These are phyloP conservation scores for Heteronetta atricapilla DNA, from an alignment of 2,113 vertebrate genomes.

Conservation along the genomic window DNA sequence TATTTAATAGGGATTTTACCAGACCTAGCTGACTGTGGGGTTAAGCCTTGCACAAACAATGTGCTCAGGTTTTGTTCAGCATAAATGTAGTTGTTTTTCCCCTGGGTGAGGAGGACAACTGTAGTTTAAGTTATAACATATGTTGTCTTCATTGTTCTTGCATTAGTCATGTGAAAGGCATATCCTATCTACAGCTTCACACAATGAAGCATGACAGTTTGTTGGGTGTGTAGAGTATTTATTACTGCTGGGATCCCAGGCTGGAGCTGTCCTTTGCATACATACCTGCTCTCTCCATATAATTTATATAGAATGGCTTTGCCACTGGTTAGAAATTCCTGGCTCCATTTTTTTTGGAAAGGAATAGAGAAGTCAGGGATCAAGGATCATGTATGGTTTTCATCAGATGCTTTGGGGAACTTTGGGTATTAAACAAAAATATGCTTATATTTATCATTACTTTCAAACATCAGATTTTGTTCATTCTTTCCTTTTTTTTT, in stretches of 20 bases:
- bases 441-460: background rate
- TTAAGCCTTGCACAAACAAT: constrained; percentile 12
- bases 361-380: background rate
- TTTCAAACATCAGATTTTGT: background rate
- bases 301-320: constrained; percentile 6
- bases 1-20: background rate
- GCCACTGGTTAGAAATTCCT: constrained; percentile 4
- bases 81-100: background rate
- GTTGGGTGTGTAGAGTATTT: constrained; percentile 41
- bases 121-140: constrained; percentile 52
- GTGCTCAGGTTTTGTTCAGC: background rate
- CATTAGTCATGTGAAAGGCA: constrained; percentile 58
- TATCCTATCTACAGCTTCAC: constrained; percentile 26
- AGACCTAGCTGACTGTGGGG: background rate
- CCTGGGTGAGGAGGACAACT: constrained; percentile 6
- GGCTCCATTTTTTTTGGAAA: background rate
- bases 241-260: constrained; percentile 24
- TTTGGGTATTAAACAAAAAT: background rate
- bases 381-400: rapidly evolving
- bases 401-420: background rate
- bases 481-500: background rate
- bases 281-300: background rate
- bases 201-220: constrained; percentile 39
- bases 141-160: constrained; percentile 49
- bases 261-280: background rate